phyloP scores from a whole-genome alignment of 2,797 vertebrate genomes.

The Tinamus major region DNA sequence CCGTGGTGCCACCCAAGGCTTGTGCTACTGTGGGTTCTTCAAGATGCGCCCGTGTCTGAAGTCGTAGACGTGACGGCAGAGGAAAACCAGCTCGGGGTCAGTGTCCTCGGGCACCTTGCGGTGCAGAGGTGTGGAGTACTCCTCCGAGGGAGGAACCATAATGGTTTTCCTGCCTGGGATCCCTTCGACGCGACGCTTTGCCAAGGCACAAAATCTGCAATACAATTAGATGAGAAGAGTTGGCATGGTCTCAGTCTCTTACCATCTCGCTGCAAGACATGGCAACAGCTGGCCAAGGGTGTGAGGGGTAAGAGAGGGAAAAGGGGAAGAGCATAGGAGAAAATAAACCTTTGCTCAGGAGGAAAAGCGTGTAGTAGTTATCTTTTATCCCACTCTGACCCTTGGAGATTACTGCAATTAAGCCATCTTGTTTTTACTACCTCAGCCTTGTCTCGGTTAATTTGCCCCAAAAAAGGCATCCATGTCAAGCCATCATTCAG shows the following conservation, averaged over 20 bases:
- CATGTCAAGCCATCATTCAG: not conserved
- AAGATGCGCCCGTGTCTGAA: constrained; percentile 97
- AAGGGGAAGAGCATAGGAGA: not conserved
- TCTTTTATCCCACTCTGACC: not conserved
- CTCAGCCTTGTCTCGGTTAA: not conserved
- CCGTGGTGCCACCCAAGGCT: not conserved
- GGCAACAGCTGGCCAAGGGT: not conserved
- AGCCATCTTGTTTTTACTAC: not conserved
- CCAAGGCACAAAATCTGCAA: constrained; percentile 99
- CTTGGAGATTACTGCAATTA: not conserved
- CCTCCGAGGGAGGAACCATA: constrained; percentile 90
- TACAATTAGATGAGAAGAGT: not conserved
- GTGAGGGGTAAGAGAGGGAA: too few species aligned
- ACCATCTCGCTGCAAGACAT: not conserved
- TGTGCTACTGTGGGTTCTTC: constrained; percentile 95
- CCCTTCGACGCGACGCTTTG: constrained; percentile 92
- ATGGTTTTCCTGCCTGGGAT: constrained; percentile 86
- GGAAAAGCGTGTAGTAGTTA: accelerated
- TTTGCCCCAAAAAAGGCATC: not conserved
- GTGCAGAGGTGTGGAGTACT: constrained; percentile 91
- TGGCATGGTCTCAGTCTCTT: accelerated
- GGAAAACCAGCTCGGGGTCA: constrained; percentile 95
- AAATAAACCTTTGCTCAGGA: not conserved
- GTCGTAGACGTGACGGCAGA: constrained; percentile 98
- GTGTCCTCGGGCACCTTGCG: constrained; percentile 94